Conservation (phyloP, 2,113 vertebrate species). For the Ciconia maguari region DNA sequence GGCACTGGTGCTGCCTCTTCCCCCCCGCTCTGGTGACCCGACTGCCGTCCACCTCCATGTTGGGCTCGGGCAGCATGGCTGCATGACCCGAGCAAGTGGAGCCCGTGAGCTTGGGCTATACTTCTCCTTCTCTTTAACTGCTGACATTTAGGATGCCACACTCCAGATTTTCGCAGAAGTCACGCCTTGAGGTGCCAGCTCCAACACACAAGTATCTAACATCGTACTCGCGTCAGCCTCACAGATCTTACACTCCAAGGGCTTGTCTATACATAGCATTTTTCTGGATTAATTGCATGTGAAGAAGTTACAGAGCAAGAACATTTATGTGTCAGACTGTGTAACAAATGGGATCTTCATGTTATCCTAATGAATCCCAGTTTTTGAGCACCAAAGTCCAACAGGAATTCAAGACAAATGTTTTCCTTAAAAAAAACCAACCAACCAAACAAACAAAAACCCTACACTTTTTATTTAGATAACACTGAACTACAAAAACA, state of each 20-base stretch:
- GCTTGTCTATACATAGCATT: neutral
- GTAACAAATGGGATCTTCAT: neutral
- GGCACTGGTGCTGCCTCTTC: neutral
- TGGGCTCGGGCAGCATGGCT: neutral
- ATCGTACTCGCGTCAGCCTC: neutral
- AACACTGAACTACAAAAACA: neutral
- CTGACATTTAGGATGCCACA: neutral
- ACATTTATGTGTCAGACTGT: neutral
- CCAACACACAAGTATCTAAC: neutral
- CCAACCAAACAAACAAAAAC: neutral
- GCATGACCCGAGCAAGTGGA: neutral
- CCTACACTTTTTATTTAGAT: neutral
- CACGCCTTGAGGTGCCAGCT: neutral
- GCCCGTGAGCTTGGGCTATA: neutral
- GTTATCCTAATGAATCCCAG: neutral
- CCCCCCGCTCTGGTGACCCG: rapidly evolving
- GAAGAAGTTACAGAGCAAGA: neutral
- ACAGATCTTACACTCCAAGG: neutral
- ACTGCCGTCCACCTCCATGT: rapidly evolving
- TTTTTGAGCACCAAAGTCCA: neutral
- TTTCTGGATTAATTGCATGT: neutral
- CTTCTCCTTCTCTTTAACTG: neutral
- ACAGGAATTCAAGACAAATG: neutral
- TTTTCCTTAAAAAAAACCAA: neutral
- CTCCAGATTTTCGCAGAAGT: neutral